Evolutionary conservation across 2,888 invertebrate species (phyloP).

Genomic region (Pseudococcus viburni): DNA sequence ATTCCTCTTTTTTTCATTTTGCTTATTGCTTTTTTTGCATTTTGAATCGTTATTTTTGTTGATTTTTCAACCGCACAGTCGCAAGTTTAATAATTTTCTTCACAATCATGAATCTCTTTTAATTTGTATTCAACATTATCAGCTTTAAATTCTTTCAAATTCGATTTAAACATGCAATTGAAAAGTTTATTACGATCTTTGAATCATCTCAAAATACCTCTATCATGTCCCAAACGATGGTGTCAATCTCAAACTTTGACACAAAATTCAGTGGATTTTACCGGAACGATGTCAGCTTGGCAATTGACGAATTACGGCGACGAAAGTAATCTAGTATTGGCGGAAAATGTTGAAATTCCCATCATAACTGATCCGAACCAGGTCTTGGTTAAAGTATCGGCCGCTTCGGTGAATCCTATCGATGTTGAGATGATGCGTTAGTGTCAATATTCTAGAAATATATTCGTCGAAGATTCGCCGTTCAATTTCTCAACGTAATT

Average conservation of each 20-base stretch:
- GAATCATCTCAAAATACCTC: not conserved
- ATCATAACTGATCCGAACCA: conserved; percentile 80
- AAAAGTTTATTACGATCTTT: not conserved
- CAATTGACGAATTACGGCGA: conserved; percentile 84
- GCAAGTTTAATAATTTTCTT: not conserved
- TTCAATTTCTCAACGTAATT: not conserved
- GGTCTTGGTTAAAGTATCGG: conserved; percentile 84
- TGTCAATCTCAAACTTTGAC: conserved; percentile 72
- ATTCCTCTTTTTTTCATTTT: not conserved
- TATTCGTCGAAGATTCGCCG: not conserved
- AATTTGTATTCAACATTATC: not conserved
- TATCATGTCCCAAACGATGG: not conserved
- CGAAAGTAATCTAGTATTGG: conserved; percentile 74
- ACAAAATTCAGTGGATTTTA: conserved; percentile 79
- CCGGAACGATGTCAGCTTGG: conserved; percentile 86
- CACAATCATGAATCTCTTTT: not conserved
- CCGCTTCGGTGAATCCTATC: conserved; percentile 93
- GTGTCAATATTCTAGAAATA: conserved; percentile 23
- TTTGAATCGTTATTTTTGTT: not conserved
- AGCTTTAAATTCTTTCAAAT: not conserved
- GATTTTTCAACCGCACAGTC: not conserved
- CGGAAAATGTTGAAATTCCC: conserved; percentile 79
- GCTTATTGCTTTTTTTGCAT: not conserved
- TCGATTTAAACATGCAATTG: not conserved
- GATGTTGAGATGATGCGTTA: conserved; percentile 75